Base-by-base conservation (phyloP, 2,888 invertebrate genomes). In the Aphrophora alni region DNA sequence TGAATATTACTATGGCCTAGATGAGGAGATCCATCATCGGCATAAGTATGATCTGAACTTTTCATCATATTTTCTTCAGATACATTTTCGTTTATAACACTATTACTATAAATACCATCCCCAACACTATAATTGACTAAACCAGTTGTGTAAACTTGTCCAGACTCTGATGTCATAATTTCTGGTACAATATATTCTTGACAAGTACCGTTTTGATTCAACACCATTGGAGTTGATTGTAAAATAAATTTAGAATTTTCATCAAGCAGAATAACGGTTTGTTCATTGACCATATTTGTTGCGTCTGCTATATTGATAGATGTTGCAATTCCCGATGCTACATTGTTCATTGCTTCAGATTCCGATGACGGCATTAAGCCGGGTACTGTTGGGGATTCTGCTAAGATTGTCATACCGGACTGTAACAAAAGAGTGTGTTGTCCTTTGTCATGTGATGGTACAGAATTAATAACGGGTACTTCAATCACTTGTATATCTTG, bases 281-380 rank as follows among this genome's bases (percentile, higher is more conserved):
- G 81, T 38, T 83, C 83, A 69, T 82, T 82, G 59, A 82, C 80
- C 38, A 84, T 82, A 69, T 83, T 81, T n/a, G 83, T 75, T n/a
- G 21, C 59, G 24, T 84, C 83, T 17, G 83, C 80, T 8, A 85
- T 75, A 59, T 83, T 84, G 14, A 85, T 80, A 24, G 91, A 91
- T 0, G 92, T 89, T 0, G 91, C 91, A 81, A 92, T 90, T 0
- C 91, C 91, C 70, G 90, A 89, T 0, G 91, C 90, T 0, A 92
- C 91, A 83, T 90, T 90, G 77, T 88, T 89, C 77, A 92, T 86
- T 0, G 90, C 90, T 85, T 91, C 91, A 0, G 90, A 89, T 86
- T 91, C 91, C 0, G 91, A 89, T 72, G 90, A 90, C 0, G 90
- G 89, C 81, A 89, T 89, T n/a, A 90, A 82, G n/a, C n/a, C n/a